phyloP scores from a whole-genome alignment of 2,113 vertebrate genomes.

The Thalassoma bifasciatum region DNA sequence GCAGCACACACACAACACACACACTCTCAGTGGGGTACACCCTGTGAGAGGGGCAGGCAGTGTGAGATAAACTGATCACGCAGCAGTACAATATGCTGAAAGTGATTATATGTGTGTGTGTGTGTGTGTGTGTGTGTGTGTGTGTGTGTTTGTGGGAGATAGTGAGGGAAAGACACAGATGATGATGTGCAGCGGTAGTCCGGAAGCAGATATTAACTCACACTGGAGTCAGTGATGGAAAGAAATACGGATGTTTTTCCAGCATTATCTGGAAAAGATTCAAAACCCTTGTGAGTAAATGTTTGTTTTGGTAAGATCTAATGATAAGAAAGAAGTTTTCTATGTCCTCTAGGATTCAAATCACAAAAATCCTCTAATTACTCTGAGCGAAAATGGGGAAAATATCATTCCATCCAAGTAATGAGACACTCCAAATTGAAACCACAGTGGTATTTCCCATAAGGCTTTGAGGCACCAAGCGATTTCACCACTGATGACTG shows the following conservation, averaged over 20 bases:
- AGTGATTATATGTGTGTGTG: constrained; percentile 54
- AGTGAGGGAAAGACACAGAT: constrained; percentile 23
- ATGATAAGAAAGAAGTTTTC: neutral
- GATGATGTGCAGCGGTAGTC: constrained; percentile 47
- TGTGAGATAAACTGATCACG: constrained; percentile 71
- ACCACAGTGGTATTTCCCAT: constrained; percentile 39
- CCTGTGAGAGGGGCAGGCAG: constrained; percentile 52
- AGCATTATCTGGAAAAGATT: neutral
- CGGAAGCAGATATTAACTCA: constrained; percentile 43
- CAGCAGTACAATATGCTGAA: constrained; percentile 65
- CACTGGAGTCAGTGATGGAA: constrained; percentile 3
- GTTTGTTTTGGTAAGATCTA: neutral
- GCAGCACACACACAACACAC: neutral
- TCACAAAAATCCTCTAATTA: constrained; percentile 9
- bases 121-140: constrained; percentile 39
- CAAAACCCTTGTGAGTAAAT: neutral
- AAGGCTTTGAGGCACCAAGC: constrained; percentile 38
- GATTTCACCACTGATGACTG: constrained; percentile 48
- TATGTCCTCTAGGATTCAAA: neutral
- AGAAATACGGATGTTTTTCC: constrained; percentile 21
- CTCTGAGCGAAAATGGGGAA: neutral
- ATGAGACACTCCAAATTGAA: constrained; percentile 36
- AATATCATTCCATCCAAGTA: constrained; percentile 32
- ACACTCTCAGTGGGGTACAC: constrained; percentile 39
- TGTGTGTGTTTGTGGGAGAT: constrained; percentile 35